A percentile compares a stretch with the other conserved stretches of the same genome.
phyloP scores from a whole-genome alignment of 2,113 vertebrate species.

The Phalacrocorax aristotelis region DNA sequence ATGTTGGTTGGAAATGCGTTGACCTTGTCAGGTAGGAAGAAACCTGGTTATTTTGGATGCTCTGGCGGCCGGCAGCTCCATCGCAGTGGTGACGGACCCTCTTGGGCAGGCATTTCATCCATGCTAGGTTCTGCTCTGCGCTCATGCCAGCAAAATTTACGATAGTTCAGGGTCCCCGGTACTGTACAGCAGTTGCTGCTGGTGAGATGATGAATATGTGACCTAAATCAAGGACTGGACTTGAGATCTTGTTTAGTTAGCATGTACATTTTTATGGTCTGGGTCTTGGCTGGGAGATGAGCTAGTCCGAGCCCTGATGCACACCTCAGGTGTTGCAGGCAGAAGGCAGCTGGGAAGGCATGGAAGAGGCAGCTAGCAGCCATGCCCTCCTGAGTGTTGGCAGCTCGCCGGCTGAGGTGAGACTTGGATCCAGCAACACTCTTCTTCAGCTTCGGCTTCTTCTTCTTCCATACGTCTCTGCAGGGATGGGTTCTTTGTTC shows the following conservation, averaged over 20 bases:
- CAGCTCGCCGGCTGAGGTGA: background rate
- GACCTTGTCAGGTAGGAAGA: background rate
- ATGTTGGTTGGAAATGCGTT: background rate
- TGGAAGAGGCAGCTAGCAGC: background rate
- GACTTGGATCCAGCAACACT: background rate
- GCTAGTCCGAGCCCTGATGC: fast-evolving
- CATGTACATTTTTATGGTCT: background rate
- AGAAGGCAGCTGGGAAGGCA: background rate
- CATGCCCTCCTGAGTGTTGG: background rate
- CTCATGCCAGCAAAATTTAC: fast-evolving
- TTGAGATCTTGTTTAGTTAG: background rate
- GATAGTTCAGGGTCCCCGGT: background rate
- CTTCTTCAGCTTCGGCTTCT: background rate
- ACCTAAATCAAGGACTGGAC: background rate
- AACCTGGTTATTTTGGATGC: background rate
- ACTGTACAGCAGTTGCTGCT: background rate
- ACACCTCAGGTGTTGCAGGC: background rate
- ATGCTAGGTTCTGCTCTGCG: background rate
- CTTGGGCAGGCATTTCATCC: background rate
- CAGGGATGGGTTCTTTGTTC: background rate
- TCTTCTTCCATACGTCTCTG: background rate
- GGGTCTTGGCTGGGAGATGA: background rate
- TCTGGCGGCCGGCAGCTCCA: background rate
- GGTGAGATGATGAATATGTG: background rate
- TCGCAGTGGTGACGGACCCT: background rate